A percentile compares a stretch with the other conserved stretches of the same genome.
Conservation (phyloP, 2,113 vertebrate genomes). For the Apteryx mantelli region DNA sequence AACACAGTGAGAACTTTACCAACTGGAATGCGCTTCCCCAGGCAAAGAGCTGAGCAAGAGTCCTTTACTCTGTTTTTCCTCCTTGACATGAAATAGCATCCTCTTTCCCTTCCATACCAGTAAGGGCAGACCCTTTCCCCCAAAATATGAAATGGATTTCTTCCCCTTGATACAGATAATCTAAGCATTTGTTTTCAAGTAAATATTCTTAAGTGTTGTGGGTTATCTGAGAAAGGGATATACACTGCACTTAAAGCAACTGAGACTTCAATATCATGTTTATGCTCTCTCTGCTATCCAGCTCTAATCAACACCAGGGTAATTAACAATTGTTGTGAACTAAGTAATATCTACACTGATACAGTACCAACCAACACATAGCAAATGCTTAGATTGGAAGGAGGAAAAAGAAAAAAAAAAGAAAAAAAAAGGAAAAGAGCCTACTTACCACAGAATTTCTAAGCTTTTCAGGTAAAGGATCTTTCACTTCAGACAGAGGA, state of each 20-base stretch:
- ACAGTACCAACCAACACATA: background rate
- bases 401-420: background rate
- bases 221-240: background rate
- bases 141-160: background rate
- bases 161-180: background rate
- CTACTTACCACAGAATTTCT: constrained; percentile 93
- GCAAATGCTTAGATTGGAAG: background rate
- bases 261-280: background rate
- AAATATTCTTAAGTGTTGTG: background rate
- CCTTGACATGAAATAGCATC: background rate
- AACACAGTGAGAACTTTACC: background rate
- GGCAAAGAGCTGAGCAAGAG: background rate
- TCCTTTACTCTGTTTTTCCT: background rate
- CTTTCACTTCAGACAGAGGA: constrained; percentile 94
- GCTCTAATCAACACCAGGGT: background rate
- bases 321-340: background rate
- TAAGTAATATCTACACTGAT: background rate
- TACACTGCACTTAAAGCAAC: background rate
- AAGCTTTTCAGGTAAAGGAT: constrained; percentile 96
- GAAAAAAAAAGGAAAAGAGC: background rate
- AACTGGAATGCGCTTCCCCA: too few species aligned
- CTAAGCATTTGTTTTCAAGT: background rate
- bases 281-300: background rate
- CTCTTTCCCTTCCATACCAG: background rate
- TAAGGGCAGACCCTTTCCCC: background rate